phyloP scores from a whole-genome alignment of 2,113 vertebrate species.

The Scopus umbretta region DNA sequence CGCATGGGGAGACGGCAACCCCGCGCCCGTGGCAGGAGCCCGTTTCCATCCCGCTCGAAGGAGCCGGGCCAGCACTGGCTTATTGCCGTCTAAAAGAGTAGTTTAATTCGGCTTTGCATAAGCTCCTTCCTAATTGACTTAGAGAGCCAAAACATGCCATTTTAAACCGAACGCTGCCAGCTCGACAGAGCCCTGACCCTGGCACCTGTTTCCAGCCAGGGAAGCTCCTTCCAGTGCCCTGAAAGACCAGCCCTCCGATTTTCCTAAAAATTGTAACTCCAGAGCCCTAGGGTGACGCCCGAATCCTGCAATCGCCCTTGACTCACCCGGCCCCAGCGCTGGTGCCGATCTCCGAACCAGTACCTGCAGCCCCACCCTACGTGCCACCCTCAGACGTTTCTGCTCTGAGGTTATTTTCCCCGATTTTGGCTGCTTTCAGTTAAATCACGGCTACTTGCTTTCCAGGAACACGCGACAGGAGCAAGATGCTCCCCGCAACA shows the following conservation, averaged over 20 bases:
- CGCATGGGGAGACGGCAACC: fast-evolving
- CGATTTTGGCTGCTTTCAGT: neutral
- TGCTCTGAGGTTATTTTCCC: neutral
- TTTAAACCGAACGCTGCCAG: neutral
- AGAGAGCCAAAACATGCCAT: neutral
- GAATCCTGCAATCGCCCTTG: neutral
- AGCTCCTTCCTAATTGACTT: slow-evolving; percentile 3
- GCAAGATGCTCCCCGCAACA: neutral
- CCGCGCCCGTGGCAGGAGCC: fast-evolving
- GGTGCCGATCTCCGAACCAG: neutral
- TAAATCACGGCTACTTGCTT: neutral
- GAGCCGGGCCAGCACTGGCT: neutral
- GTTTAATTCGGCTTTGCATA: slow-evolving; percentile 3
- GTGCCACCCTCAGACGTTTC: neutral
- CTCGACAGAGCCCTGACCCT: neutral
- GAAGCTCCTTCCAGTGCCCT: neutral
- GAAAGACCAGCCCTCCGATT: fast-evolving
- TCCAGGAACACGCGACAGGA: fast-evolving
- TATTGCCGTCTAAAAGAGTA: neutral
- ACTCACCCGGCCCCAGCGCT: neutral
- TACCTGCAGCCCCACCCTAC: neutral
- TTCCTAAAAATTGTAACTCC: neutral
- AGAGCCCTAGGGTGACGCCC: neutral
- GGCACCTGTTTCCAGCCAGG: fast-evolving
- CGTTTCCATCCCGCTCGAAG: fast-evolving